These are phyloP conservation scores for Pterois miles DNA, from an alignment of 2,797 vertebrate species.

Conservation along the genomic window DNA sequence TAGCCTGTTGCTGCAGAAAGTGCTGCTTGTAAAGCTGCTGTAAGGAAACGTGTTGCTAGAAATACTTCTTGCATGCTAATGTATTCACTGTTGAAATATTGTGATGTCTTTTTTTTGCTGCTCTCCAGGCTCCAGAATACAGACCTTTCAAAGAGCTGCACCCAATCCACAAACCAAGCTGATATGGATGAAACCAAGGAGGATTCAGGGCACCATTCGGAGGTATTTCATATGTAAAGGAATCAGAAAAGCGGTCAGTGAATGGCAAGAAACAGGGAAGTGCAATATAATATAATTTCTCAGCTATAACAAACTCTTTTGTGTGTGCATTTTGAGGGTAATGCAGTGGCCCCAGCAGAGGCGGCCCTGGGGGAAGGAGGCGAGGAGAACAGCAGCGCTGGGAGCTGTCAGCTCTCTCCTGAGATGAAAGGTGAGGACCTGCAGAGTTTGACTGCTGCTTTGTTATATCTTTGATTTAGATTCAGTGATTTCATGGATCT, in stretches of 20 bases:
- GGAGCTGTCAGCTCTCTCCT: conserved; percentile 82
- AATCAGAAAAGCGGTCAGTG: background rate
- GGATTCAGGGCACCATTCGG: conserved; percentile 41
- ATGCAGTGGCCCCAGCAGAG: conserved; percentile 76
- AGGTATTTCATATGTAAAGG: conserved; percentile 56
- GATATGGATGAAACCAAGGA: conserved; percentile 72
- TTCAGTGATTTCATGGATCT: background rate
- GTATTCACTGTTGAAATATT: background rate
- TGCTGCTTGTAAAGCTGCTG: background rate
- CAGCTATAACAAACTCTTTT: conserved; percentile 25
- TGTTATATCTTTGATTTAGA: conserved; percentile 38
- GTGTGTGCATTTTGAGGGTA: conserved; percentile 72
- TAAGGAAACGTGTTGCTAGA: background rate
- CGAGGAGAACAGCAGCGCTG: conserved; percentile 88
- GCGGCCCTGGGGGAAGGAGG: conserved; percentile 77
- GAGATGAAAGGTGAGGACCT: conserved; percentile 81
- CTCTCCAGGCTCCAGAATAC: conserved; percentile 81
- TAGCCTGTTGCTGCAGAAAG: conserved; percentile 64
- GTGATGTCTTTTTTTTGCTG: background rate
- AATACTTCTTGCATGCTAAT: background rate
- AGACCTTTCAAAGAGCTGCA: conserved; percentile 75
- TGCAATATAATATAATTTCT: conserved; percentile 5
- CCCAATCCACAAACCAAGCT: conserved; percentile 34
- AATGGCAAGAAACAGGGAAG: background rate
- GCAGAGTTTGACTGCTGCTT: conserved; percentile 28